Evolutionary conservation across 2,113 vertebrate species (phyloP), one percentile per base, ranked within the genome.

Genomic region (Salvelinus sp.): DNA sequence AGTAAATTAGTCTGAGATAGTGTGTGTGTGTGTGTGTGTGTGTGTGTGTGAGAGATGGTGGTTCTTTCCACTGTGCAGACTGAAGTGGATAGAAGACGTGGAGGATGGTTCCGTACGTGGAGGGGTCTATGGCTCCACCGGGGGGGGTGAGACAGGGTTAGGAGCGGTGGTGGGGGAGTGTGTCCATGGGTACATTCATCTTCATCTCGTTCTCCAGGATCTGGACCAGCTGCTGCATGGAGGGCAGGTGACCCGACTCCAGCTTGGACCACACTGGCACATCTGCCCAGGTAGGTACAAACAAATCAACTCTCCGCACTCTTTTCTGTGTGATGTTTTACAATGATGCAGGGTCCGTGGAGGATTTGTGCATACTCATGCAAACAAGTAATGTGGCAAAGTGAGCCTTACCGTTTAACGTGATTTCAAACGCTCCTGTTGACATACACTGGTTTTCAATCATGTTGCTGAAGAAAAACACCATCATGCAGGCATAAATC

Each of bases 401-500:
- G 54, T 18, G 2, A 47, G 2, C 47, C 96, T 93, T 89, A 98
- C 98, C 98, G 79, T 99, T 99, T 85, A 99, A 90, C 7, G 96
- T 97, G 85, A 99, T 96, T 87, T 99, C 97, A 91, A 99, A 99
- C 69, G 98, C 98, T 78, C 98, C 98, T 2, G 98, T 99, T 67
- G 98, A 99, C 97, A 99, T 97, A 70, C 96, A 95, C 88, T 98
- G 97, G 91, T 98, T 99, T 92, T 99, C 98, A 85, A 99, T 95
- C 98, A 99, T 98, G 93, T 97, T 99, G 93, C 97, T 98, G 88
- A 99, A 87, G 94, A 99, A 99, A 93, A 99, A 99, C 87, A 99
- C 97, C 98, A 99, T 99, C 97, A 99, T 98, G 87, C 98, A 99
- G 76, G 98, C 98, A 82, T 98, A 99, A 67, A 99, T 96, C 98